A percentile compares a stretch with the other conserved stretches of the same genome.
Conservation (phyloP, 2,113 vertebrate genomes). For the Aptenodytes patagonicus region DNA sequence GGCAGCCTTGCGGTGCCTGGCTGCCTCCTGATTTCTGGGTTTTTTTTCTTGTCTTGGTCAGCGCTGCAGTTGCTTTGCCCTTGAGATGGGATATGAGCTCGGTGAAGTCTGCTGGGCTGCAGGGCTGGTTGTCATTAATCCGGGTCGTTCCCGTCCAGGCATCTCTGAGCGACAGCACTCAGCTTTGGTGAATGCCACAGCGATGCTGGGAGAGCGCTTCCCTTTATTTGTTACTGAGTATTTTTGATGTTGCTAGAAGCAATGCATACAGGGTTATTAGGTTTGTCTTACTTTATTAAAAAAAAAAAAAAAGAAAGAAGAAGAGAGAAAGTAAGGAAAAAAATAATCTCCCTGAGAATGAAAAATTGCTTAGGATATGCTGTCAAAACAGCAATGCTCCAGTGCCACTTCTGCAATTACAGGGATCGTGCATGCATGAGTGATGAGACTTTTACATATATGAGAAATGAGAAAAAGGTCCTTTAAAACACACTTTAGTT, state of each 20-base stretch:
- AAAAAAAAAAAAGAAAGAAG: not conserved
- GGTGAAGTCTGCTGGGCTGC: not conserved
- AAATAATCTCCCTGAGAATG: not conserved
- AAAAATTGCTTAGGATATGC: not conserved
- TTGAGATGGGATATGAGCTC: not conserved
- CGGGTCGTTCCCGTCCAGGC: not conserved
- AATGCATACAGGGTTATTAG: not conserved
- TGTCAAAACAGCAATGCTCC: conserved; percentile 3
- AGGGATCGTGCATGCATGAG: not conserved
- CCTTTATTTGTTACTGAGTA: not conserved
- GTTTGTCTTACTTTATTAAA: not conserved
- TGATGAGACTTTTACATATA: not conserved
- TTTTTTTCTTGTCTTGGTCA: not conserved
- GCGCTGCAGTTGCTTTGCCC: not conserved
- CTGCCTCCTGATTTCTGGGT: not conserved
- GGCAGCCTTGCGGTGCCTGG: not conserved
- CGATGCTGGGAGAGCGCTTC: not conserved
- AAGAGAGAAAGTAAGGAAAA: not conserved
- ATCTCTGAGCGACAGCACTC: not conserved
- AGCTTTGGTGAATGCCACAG: not conserved
- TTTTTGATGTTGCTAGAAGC: not conserved
- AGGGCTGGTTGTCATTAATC: not conserved
- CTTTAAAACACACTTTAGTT: conserved; percentile 31
- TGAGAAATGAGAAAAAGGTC: not conserved
- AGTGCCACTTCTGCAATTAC: not conserved